Evolutionary conservation across 2,113 vertebrate genomes (phyloP), one percentile per base, ranked within the genome.

Genomic region (Sphaerodactylus townsendi): DNA sequence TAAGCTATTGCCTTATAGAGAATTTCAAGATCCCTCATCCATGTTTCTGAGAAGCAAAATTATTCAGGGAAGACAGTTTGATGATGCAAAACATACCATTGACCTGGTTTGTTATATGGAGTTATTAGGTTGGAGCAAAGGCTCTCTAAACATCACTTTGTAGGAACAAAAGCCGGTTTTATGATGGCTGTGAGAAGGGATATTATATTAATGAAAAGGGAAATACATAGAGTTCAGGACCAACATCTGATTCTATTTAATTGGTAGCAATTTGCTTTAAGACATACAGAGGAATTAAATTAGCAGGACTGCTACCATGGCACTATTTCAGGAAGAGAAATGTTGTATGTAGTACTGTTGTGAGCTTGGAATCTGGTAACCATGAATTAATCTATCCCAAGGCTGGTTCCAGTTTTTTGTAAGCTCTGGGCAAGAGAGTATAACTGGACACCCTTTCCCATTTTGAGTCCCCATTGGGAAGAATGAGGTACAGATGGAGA

Each of bases 1-100:
- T 69, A 79, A 89, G 21, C 13, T 46, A 81, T 62, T 90, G 79
- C 19, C 46, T 90, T 85, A 75, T 39, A 68, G 13, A 92, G 78
- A 91, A 91, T 78, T 77, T 85, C 33, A 89, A 82, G 11, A 1
- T 14, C 53, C 79, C 44, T 80, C 83, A 77, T 77, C 17, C 30
- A 80, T 46, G 21, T 62, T 35, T 85, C 85, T 86, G 69, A 79
- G 94, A 77, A 94, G 91, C 15, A 91, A 94, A 93, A 87, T 66
- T 46, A 87, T 85, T 83, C 50, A 88, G 2, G 4, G 68, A 14
- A 50, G 72, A 82, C 77, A 86, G 19, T 10, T 75, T 81, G 11
- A 81, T 93, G 65, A 92, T 86, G 86, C 91, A 79, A 85, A 90
- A 82, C 37, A 56, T 62, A 33, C 6, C 5, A 46, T 79, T 90